Base-by-base conservation (phyloP, 2,797 vertebrate genomes). In the Australoheros facetus region DNA sequence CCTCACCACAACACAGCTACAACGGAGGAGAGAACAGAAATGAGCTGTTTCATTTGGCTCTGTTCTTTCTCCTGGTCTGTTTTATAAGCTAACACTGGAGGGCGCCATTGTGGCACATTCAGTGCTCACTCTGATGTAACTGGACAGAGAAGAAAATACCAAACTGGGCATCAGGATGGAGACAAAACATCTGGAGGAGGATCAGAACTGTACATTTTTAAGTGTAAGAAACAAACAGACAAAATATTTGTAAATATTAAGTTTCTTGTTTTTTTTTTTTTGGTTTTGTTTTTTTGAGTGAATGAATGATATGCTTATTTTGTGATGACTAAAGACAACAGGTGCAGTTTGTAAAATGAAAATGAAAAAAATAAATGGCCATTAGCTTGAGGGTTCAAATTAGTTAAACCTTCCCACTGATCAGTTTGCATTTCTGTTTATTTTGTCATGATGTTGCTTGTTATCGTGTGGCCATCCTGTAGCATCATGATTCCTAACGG, bases 181-280 rank as follows among this genome's bases (percentile, higher is more conserved):
- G 87, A 89, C 85, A 82, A 79, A 71, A 84, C 84, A 85, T 84
- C 77, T 82, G 89, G 84, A 87, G 81, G 81, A 90, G 86, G 85
- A 90, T 92, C 84, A 88, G 89, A 95, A 94, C 91, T 95, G 96
- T 96, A 96, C 93, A 96, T 96, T 96, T 96, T 94, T 94, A 95
- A 93, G 88, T 95, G 94, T 96, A 94, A 94, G 91, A 93, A 93
- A 93, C 28, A 92, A 91, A 92, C 92, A 85, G 86, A 93, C 91
- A 93, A 94, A 95, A 37, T 73, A 64, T 78, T 76, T 66, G 19
- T 96, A 96, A 96, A 96, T 96, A 96, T 95, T 94, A 91, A 90
- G 94, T 96, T 95, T 94, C 91, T 93, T 92, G 93, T 92, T 94
- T 90, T 84, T 90, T 56, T 85, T 87, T 93, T 90, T 81, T 77